These are phyloP conservation scores for Gymnoscopelus braueri DNA, from an alignment of 2,797 vertebrate genomes.

Conservation along the genomic window DNA sequence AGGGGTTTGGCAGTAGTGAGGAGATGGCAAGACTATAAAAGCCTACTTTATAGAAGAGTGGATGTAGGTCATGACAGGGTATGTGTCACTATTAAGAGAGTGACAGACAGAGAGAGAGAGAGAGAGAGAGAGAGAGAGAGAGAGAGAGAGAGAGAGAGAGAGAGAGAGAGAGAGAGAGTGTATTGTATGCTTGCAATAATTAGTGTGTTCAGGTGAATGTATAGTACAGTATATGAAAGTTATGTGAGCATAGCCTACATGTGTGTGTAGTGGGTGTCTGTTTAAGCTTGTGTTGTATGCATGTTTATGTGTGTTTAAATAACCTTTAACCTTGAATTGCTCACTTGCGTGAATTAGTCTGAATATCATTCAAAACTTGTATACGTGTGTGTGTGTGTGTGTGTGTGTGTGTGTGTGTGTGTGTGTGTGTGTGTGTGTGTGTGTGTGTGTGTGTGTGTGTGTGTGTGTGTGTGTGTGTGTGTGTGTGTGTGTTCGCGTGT, in stretches of 20 bases:
- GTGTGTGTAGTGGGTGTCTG: not conserved
- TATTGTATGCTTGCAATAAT: not conserved
- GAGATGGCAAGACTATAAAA: slow-evolving; percentile 25
- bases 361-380: no score
- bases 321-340: no score
- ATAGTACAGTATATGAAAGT: no score
- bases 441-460: no score
- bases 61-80: slow-evolving; percentile 49
- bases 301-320: no score
- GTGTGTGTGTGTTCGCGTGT: no score
- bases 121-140: not conserved
- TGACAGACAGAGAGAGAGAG: not conserved
- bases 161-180: not conserved
- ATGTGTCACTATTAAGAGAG: slow-evolving; percentile 1
- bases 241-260: not conserved
- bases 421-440: no score
- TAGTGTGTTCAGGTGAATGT: not conserved
- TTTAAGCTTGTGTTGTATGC: not conserved
- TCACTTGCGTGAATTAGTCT: no score
- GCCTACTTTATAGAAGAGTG: slow-evolving; percentile 25
- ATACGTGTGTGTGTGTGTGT: no score
- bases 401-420: no score
- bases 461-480: no score
- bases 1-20: slow-evolving; percentile 4
- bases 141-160: not conserved